Base-by-base conservation (phyloP, 2,888 invertebrate species). In the Noctua janthe region DNA sequence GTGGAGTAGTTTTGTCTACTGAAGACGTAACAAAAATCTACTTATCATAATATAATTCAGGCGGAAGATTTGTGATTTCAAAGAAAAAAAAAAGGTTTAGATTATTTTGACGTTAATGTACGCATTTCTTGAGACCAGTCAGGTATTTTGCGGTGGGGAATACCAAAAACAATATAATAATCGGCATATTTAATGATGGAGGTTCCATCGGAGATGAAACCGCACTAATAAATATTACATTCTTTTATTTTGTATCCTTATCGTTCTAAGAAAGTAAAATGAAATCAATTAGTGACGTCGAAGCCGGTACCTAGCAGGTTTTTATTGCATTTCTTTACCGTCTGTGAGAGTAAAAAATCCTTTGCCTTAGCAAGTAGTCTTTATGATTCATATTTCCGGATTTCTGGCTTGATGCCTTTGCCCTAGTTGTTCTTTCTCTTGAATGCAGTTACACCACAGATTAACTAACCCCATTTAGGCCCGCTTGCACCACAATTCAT, bases 1-100 rank as follows among this genome's bases (percentile, higher is more conserved):
- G 89, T 72, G 69, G 72, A 62, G 76, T 83, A 84, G 82, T 86
- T 89, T 84, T 80, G 89, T 89, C 84, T 90, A 72, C 70, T 67
- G 83, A 88, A 90, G 89, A 87, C 71, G 76, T 88, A 82, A 90
- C 74, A 74, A 69, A 62, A 85, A 80, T 84, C 74, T 81, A 67
- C 59, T 75, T 67, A 76, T 11, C 59, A 79, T 81, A 75, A 51
- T 54, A 66, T 67, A n/a, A 80, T 71, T 74, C 75, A 67, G 59
- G 73, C 54, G 47, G 23, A 59, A 75, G n/a, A 54, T 51, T 80
- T 56, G 20, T 66, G 39, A 29, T 82, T 82, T 66, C 23, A 62
- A 51, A 59, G 54, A 54, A 71, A 13, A 15, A 20, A 51, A 20
- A 72, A 15, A 23, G 23, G 39, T 54, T 23, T 20, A 15, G 20